phyloP scores from a whole-genome alignment of 2,888 invertebrate species.

The Trimorus sp. region DNA sequence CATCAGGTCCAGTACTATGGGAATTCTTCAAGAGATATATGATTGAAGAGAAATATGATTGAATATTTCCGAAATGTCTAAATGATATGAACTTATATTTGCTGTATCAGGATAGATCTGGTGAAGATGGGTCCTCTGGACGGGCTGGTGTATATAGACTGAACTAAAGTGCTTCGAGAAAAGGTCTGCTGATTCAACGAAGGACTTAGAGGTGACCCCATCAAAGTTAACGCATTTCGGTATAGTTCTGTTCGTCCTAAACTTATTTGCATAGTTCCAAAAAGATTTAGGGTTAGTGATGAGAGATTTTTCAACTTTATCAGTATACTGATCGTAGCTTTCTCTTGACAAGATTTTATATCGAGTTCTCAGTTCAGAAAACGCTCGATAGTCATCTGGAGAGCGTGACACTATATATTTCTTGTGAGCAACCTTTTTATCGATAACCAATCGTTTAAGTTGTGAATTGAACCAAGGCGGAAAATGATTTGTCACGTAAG shows the following conservation, averaged over 20 bases:
- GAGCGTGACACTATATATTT: not conserved
- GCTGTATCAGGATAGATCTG: not conserved
- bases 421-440: slow-evolving; percentile 17
- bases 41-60: too few species aligned
- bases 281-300: slow-evolving; percentile 5
- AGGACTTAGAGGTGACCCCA: not conserved
- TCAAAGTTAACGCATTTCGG: not conserved
- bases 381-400: not conserved
- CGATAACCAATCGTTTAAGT: slow-evolving; percentile 8
- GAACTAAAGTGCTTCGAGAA: slow-evolving; percentile 9
- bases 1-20: slow-evolving; percentile 18
- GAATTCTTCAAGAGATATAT: not conserved
- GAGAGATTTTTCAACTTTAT: not conserved
- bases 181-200: not conserved
- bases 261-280: slow-evolving; percentile 2
- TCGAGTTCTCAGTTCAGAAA: not conserved
- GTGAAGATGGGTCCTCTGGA: too few species aligned
- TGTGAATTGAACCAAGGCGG: slow-evolving; percentile 19
- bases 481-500: not conserved
- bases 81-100: not conserved
- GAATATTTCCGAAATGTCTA: not conserved
- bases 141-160: not conserved
- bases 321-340: not conserved
- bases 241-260: not conserved
- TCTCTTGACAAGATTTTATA: not conserved